Percentiles rank a stretch among this genome's conserved stretches.
Conservation (phyloP, 2,888 invertebrate genomes). For the Alcis repandata region DNA sequence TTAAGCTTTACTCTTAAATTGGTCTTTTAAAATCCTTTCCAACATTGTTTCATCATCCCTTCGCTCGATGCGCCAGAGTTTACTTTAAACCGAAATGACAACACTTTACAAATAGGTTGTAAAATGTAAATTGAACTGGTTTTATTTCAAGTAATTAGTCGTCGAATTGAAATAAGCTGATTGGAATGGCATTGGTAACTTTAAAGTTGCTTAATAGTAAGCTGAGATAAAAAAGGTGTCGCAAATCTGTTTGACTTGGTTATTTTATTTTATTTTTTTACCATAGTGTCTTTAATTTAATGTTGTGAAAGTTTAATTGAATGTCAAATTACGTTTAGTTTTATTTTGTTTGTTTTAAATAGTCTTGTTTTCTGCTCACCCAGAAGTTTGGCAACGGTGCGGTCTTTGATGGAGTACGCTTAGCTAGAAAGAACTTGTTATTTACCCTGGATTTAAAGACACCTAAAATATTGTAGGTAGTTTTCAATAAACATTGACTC, state of each 20-base stretch:
- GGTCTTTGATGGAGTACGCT: no score
- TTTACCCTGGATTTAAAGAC: no score
- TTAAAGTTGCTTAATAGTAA: conserved; percentile 26
- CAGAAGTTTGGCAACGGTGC: no score
- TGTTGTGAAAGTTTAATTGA: not conserved
- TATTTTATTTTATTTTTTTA: not conserved
- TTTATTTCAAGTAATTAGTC: conserved; percentile 42
- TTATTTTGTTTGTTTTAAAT: not conserved
- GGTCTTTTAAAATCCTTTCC: not conserved
- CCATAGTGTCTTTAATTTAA: not conserved
- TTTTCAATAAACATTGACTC: no score
- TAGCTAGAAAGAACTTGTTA: no score
- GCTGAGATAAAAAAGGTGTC: conserved; percentile 16
- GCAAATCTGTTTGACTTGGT: conserved; percentile 16
- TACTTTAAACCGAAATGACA: conserved; percentile 69
- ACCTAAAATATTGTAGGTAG: no score
- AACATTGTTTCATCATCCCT: not conserved
- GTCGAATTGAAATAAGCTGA: conserved; percentile 17
- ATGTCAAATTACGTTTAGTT: no score
- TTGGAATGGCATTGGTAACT: conserved; percentile 29
- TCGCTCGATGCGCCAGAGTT: conserved; percentile 48
- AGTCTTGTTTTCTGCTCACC: no score
- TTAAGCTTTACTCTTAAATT: not conserved
- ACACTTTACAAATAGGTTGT: conserved; percentile 50
- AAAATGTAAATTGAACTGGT: conserved; percentile 41